A percentile compares a stretch with the other conserved stretches of the same genome.
Evolutionary conservation across 53 echinoderm and acorn worm genomes (phyloP).

Genomic region (Astropecten irregularis): DNA sequence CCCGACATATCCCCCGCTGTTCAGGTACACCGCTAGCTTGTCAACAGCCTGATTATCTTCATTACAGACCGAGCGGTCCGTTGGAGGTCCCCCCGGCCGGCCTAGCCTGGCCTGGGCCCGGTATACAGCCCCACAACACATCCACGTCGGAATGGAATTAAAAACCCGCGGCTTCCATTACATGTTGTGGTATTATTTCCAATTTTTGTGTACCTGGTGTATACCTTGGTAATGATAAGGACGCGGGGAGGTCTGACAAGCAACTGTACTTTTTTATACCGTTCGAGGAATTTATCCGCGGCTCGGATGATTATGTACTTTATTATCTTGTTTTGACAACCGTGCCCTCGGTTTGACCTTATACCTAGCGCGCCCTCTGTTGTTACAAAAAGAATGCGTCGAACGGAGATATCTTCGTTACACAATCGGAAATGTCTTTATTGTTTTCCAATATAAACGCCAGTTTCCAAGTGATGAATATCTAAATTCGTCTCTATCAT

Average conservation of each 20-base stretch:
- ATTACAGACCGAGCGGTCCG: not conserved
- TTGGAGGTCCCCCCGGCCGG: not conserved
- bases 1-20: constrained; percentile 34
- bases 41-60: constrained; percentile 51
- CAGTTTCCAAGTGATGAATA: too few relatives aligned
- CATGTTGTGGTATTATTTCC: constrained; percentile 42
- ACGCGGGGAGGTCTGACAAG: constrained; percentile 29
- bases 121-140: not conserved
- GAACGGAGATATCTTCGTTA: too few relatives aligned
- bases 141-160: constrained; percentile 45
- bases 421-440: too few relatives aligned
- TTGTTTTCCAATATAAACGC: too few relatives aligned
- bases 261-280: constrained; percentile 40
- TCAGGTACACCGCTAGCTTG: constrained; percentile 6
- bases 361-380: not conserved
- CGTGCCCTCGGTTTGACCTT: not conserved
- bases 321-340: not conserved
- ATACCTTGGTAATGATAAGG: constrained; percentile 32
- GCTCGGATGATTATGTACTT: not conserved
- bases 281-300: not conserved
- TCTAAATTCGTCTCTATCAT: too few relatives aligned
- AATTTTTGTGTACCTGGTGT: constrained; percentile 57
- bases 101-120: too few relatives aligned
- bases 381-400: not conserved
- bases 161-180: constrained; percentile 9